These are phyloP conservation scores for Laticauda colubrina DNA, from an alignment of 2,113 vertebrate species.

Conservation along the genomic window DNA sequence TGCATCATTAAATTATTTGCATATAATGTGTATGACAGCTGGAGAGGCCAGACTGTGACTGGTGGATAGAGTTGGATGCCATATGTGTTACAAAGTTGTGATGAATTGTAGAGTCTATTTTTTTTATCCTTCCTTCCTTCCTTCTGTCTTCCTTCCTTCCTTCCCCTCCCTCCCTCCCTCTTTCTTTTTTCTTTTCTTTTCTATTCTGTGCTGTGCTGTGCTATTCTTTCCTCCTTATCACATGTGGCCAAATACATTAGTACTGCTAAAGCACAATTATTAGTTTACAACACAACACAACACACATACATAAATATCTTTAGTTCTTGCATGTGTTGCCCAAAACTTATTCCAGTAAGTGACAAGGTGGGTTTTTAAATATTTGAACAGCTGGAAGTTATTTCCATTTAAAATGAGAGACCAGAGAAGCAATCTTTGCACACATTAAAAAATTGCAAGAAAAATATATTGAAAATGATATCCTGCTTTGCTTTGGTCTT, in stretches of 20 bases:
- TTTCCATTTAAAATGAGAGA: background rate
- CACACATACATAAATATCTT: background rate
- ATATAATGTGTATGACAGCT: slow-evolving; percentile 27
- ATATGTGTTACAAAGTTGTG: background rate
- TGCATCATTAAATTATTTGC: slow-evolving; percentile 32
- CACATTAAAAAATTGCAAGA: slow-evolving; percentile 6
- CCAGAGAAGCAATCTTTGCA: slow-evolving; percentile 10
- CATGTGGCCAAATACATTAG: background rate
- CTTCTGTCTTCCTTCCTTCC: background rate
- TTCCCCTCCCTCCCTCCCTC: background rate
- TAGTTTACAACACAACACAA: background rate
- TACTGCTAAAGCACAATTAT: background rate
- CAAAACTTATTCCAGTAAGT: background rate
- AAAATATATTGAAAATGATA: slow-evolving; percentile 35
- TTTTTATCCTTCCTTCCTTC: background rate
- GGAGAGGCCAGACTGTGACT: background rate
- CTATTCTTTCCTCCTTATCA: background rate
- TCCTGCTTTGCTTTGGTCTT: slow-evolving; percentile 33
- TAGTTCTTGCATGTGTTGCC: background rate
- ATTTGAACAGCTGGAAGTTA: slow-evolving; percentile 1
- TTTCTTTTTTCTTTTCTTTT: too few relatives aligned
- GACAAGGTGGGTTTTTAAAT: background rate
- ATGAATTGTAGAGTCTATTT: background rate
- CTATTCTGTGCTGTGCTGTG: too few relatives aligned
- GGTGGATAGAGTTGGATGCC: background rate